Conservation (phyloP, 2,888 invertebrate species). For the Epistrophella euchroma region DNA sequence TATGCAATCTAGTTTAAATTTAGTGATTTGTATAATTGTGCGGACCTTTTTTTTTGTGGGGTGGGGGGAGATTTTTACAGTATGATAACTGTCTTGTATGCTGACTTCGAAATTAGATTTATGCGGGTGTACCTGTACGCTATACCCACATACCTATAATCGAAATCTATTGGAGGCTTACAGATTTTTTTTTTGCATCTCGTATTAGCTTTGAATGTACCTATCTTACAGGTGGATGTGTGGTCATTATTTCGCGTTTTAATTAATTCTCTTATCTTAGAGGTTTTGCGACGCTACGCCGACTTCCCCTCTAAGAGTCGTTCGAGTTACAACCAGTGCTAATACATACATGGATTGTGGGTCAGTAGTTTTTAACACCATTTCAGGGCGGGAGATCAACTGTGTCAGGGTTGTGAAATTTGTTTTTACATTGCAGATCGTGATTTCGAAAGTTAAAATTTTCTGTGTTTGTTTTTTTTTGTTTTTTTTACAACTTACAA, state of each 20-base stretch:
- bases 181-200: constrained; percentile 1
- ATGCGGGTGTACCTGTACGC: constrained; percentile 49
- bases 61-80: constrained; percentile 60
- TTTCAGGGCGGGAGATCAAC: constrained; percentile 67
- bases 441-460: constrained; percentile 73
- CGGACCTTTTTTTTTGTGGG: too few species aligned
- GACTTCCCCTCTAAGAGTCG: neutral
- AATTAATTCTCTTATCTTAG: constrained; percentile 73
- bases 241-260: constrained; percentile 75
- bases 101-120: constrained; percentile 39
- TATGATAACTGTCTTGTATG: constrained; percentile 45
- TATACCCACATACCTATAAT: neutral
- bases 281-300: constrained; percentile 11
- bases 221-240: constrained; percentile 69
- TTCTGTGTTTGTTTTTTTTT: neutral
- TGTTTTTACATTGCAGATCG: constrained; percentile 48
- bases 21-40: constrained; percentile 66
- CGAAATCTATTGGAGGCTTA: constrained; percentile 4
- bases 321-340: neutral
- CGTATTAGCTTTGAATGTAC: constrained; percentile 4
- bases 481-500: constrained; percentile 20
- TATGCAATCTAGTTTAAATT: constrained; percentile 63
- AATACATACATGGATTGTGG: constrained; percentile 25
- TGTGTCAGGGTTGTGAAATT: constrained; percentile 69
- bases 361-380: constrained; percentile 66